Base-by-base conservation (phyloP, 2,888 invertebrate species). In the Macrosoma leucophasiata region DNA sequence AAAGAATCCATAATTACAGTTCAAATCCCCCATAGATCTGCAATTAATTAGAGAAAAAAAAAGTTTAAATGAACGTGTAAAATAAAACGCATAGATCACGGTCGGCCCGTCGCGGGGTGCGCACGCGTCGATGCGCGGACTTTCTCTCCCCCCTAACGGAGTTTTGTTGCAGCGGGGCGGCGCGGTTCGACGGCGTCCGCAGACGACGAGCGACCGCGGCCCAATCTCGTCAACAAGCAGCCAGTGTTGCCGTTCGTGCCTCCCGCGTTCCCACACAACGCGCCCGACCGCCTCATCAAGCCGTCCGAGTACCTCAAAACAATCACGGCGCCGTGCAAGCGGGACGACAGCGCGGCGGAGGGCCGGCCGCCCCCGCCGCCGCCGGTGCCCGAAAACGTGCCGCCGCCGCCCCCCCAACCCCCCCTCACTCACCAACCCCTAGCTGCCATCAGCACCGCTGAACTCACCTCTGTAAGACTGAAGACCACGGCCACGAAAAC, bases 221-320 rank as follows among this genome's bases (percentile, higher is more conserved):
- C 73, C 57, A 90, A 91, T 85, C 87, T 92, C 79, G 91, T 93
- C 62, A 93, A 92, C 85, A 93, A 92, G 77, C 94, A 94, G 73
- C 88, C 94, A 67, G 94, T 90, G 51, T 84, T 95, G 50, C 94
- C 96, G 47, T 96, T 96, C 85, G 91, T 96, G 63, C 96, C 95
- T 40, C 96, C 96, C 37, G 92, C 93, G 75, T 96, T 96, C 82
- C 92, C 93, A 33, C 87, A 89, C 64, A 88, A 90, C 71, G 91
- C 92, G 61, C 89, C 92, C 39, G 92, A 95, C 76, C 90, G 92
- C 40, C 88, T 96, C 50, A 94, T 96, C 68, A 96, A 96, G 65
- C 96, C 96, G 33, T 95, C 95, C 43, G 96, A 96, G 79, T 96
- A 96, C 74, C 82, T 96, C 55, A 90, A 90, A 65, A 94, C 94